Evolutionary conservation across 2,113 vertebrate genomes (phyloP), one percentile per base, ranked within the genome.

Genomic region (Scomber colias): DNA sequence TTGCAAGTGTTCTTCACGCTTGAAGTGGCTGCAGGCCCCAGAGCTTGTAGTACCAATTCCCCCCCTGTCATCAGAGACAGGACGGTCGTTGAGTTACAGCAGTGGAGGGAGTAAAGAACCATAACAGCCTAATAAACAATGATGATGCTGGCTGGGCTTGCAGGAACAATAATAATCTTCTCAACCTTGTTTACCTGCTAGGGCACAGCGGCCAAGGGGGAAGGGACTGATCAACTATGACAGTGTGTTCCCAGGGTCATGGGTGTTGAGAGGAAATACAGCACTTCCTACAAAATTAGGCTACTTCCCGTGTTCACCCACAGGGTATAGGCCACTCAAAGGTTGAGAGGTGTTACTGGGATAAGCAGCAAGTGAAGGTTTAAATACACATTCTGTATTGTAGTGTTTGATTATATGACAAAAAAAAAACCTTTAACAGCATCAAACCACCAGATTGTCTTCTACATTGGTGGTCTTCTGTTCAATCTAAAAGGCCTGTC

Each of bases 1-100:
- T 95, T 95, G 91, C 90, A 93, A 95, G 93, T 94, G 93, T 94
- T 95, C 93, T 94, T 95, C 94, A 94, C 89, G 93, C 92, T 87
- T 94, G 81, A 90, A 90, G 89, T 90, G 91, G 88, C 87, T 84
- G 77, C 87, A 82, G 90, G 90, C 89, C 91, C 92, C 84, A 87
- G 75, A 92, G 92, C 90, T 91, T 93, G 92, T 93, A 90, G 87
- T 90, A 92, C 90, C 92, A 93, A 94, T 91, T 90, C 89, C 90
- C 88, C 81, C 84, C 89, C 91, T 89, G 90, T 92, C 92, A 91
- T 89, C 89, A 82, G 89, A 86, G 87, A 92, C 92, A 88, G 86
- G 88, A 93, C 81, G 81, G 83, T 78, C 85, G 90, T 87, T 89
- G 89, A 93, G 78, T 92, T 92, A 93, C 88, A 92, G 87, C 81